These are phyloP conservation scores for Heliconius ethilla DNA, from an alignment of 2,888 invertebrate species.

Conservation along the genomic window DNA sequence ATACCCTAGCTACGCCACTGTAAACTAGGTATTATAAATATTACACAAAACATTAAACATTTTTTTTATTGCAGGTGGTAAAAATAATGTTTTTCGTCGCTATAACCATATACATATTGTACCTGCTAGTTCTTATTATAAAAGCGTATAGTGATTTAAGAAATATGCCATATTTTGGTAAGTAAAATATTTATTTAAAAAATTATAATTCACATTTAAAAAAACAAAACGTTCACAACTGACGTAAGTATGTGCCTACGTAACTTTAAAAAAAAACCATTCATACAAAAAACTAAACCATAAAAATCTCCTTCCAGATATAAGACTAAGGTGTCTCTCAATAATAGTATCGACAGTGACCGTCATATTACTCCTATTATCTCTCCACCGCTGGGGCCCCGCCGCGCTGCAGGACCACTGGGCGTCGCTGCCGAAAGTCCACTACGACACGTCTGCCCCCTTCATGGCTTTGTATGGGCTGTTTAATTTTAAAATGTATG, in stretches of 20 bases:
- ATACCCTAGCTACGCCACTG: too few species aligned
- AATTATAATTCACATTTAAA: too few species aligned
- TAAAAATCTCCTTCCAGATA: slow-evolving; percentile 83
- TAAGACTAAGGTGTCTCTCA: slow-evolving; percentile 94
- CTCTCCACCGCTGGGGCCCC: slow-evolving; percentile 87
- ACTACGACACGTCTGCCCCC: slow-evolving; percentile 95
- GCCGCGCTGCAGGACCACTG: slow-evolving; percentile 96
- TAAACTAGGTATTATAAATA: too few species aligned
- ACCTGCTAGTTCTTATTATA: slow-evolving; percentile 90
- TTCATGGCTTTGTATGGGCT: slow-evolving; percentile 98
- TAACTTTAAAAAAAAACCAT: too few species aligned
- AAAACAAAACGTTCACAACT: too few species aligned
- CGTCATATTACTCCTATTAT: too few species aligned
- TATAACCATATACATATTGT: slow-evolving; percentile 91
- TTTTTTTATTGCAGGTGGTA: slow-evolving; percentile 85
- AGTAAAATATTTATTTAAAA: slow-evolving; percentile 54
- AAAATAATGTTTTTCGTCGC: slow-evolving; percentile 95
- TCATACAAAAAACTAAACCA: too few species aligned
- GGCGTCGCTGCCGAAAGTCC: slow-evolving; percentile 92
- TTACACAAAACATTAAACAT: too few species aligned
- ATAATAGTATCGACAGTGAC: slow-evolving; percentile 89
- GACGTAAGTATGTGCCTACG: too few species aligned
- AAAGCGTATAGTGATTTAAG: slow-evolving; percentile 96
- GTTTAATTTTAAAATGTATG: slow-evolving; percentile 95
- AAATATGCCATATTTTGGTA: slow-evolving; percentile 99